Evolutionary conservation across 2,113 vertebrate species (phyloP).

Genomic region (Phalacrocorax aristotelis): DNA sequence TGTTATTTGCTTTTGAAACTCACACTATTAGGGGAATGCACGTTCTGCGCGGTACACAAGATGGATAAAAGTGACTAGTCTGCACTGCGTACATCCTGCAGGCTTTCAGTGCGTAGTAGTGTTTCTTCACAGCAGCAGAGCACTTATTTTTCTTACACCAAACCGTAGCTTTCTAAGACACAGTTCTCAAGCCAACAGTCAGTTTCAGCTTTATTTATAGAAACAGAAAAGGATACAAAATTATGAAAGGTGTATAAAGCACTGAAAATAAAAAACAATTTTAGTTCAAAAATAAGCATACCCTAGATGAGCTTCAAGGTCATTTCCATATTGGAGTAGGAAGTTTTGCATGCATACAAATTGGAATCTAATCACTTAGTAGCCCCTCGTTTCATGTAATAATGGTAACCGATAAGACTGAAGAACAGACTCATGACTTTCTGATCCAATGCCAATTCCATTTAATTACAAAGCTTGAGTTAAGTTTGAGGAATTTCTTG

Average conservation of each 20-base stretch:
- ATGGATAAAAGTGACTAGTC: background rate
- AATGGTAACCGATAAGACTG: background rate
- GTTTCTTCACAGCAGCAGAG: background rate
- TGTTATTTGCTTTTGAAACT: background rate
- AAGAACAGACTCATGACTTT: background rate
- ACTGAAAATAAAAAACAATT: background rate
- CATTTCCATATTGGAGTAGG: background rate
- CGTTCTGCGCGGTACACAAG: background rate
- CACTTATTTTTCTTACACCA: background rate
- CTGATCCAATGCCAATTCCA: background rate
- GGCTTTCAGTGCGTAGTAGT: rapidly evolving
- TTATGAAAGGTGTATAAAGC: background rate
- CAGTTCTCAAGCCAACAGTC: background rate
- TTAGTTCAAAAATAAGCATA: background rate
- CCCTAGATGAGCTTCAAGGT: background rate
- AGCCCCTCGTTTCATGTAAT: background rate
- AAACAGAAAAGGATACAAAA: constrained; percentile 14
- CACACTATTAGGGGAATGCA: background rate
- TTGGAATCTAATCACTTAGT: background rate
- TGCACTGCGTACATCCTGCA: background rate
- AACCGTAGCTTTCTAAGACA: background rate
- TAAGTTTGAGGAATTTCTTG: background rate
- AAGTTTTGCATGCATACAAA: background rate
- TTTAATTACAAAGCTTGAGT: background rate
- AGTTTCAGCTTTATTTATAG: constrained; percentile 41